Conservation (phyloP, 2,113 vertebrate genomes). For the Mirounga angustirostris region DNA sequence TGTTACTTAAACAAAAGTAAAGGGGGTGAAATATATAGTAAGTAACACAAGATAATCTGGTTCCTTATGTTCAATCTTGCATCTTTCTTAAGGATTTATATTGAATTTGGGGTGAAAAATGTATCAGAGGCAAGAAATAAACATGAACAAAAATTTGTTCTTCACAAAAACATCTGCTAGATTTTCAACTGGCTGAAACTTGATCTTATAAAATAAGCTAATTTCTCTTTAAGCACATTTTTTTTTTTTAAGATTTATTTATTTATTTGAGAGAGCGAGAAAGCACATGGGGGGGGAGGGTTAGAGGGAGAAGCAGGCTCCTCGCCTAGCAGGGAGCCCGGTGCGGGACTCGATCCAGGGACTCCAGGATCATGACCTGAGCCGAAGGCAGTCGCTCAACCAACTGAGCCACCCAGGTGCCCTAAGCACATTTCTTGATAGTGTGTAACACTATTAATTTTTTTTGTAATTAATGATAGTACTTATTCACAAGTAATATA, state of each 20-base stretch:
- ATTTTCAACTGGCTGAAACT: not conserved
- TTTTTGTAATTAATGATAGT: conserved; percentile 12
- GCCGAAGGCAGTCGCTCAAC: too few relatives aligned
- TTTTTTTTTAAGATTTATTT: too few relatives aligned
- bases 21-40: not conserved
- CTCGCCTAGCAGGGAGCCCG: too few relatives aligned
- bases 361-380: too few relatives aligned
- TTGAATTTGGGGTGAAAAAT: not conserved
- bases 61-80: not conserved
- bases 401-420: too few relatives aligned
- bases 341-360: too few relatives aligned
- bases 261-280: too few relatives aligned
- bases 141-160: not conserved
- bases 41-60: not conserved
- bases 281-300: too few relatives aligned
- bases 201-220: not conserved
- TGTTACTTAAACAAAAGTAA: not conserved
- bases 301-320: too few relatives aligned
- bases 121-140: not conserved
- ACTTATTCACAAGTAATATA: conserved; percentile 29
- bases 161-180: not conserved
- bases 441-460: not conserved
- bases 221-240: not conserved
- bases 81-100: not conserved
- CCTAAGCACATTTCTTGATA: not conserved